Evolutionary conservation across 2,113 vertebrate genomes (phyloP).

Genomic region (Hippotragus niger): DNA sequence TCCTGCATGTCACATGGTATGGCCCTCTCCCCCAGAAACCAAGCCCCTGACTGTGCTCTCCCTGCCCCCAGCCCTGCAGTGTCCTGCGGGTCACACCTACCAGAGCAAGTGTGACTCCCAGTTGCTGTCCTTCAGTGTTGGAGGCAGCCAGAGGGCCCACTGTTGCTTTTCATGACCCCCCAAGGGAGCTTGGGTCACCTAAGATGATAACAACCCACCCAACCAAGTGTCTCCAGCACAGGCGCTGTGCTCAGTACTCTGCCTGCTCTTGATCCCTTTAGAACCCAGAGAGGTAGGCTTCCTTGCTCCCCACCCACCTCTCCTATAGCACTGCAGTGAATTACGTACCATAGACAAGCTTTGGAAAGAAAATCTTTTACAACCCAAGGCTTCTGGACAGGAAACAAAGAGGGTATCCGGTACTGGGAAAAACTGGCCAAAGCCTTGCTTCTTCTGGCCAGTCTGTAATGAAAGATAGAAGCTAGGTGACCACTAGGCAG

Average conservation of each 20-base stretch:
- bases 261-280: neutral
- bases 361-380: neutral
- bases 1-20: neutral
- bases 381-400: neutral
- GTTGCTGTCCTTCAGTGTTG: neutral
- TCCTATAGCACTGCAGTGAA: neutral
- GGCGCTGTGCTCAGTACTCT: neutral
- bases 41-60: neutral
- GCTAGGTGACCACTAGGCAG: neutral
- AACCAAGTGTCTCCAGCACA: neutral
- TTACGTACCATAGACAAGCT: neutral
- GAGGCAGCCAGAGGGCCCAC: neutral
- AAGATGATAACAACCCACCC: no score
- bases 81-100: neutral
- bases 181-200: neutral
- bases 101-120: neutral
- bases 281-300: neutral
- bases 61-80: no score
- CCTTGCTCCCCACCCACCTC: neutral
- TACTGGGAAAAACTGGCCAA: neutral
- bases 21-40: fast-evolving
- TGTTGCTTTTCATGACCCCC: neutral
- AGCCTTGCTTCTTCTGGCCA: neutral
- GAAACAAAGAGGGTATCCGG: neutral
- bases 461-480: neutral